Base-by-base conservation (phyloP, 2,113 vertebrate genomes). In the Thunnus maccoyii region DNA sequence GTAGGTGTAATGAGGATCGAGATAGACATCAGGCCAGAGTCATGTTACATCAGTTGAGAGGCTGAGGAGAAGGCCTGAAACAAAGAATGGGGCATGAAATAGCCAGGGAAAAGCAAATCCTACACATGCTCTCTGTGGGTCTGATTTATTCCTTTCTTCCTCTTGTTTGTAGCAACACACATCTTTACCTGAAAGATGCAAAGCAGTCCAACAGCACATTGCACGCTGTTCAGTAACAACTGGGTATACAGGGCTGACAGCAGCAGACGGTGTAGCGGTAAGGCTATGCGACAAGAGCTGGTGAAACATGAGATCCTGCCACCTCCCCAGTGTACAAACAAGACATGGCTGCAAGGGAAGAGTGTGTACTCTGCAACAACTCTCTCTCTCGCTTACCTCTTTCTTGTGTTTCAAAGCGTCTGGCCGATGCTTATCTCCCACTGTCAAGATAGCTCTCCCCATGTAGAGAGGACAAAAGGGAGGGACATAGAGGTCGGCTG, bases 311-410 rank as follows among this genome's bases (percentile, higher is more conserved):
- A 93, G 74, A 63, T 87, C 65, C 83, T 79, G 84, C 85, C 78
- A 88, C 85, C 82, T 90, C 85, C 75, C 66, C 62, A 36, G 87
- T 86, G 90, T 87, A 88, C 87, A 90, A 92, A 91, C 88, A 90
- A 89, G 89, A 86, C 86, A 80, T 67, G 85, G 85, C 84, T 83
- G 72, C 78, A 52, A 83, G 72, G 86, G 44, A 79, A 84, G 76
- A 69, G 32, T 67, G 61, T 72, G 62, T 75, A 18, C 57, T 47
- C 48, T 54, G 56, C 66, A 71, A 68, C 58, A 79, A 67, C 66
- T 41, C 6, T 41, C 7, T 9, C 7, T 41, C 73, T 68, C 51
- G 85, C 47, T 78, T 57, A 25, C 63, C 54, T 74, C 72, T 86
- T 65, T 79, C 52, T 85, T 58, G 70, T 84, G 69, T 83, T 78